A percentile compares a stretch with the other conserved stretches of the same genome.
Conservation (phyloP, 2,888 invertebrate species). For the Pyrrhosoma nymphula region DNA sequence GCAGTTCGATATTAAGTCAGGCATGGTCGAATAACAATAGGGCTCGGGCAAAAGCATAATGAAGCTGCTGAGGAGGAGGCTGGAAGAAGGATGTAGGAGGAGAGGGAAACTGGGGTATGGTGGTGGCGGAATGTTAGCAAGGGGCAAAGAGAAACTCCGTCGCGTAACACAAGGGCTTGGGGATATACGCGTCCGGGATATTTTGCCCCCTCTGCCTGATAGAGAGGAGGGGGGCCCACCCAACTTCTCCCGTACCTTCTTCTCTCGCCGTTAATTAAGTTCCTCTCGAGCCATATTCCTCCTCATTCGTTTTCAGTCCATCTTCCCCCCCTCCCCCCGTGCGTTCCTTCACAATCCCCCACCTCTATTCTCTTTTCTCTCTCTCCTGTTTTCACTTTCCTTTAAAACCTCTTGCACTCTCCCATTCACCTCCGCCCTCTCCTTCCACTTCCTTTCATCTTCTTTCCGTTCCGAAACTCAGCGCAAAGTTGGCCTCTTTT, state of each 20-base stretch:
- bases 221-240: neutral
- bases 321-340: neutral
- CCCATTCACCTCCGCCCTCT: neutral
- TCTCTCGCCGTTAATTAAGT: conserved; percentile 31
- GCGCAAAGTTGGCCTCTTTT: neutral
- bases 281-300: neutral
- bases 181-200: neutral
- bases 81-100: neutral
- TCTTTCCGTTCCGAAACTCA: neutral
- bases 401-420: neutral
- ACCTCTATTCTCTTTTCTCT: neutral
- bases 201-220: neutral
- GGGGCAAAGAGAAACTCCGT: neutral
- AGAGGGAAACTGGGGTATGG: no score
- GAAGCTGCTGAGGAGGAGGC: neutral
- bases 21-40: conserved; percentile 19
- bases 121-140: no score
- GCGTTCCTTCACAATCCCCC: neutral
- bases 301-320: neutral
- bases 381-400: neutral
- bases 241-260: neutral
- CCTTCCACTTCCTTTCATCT: neutral
- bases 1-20: conserved; percentile 14
- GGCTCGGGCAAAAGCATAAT: neutral
- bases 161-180: neutral